These are phyloP conservation scores for Bombus terrestris DNA, from an alignment of 1,140 invertebrate species.

Conservation along the genomic window DNA sequence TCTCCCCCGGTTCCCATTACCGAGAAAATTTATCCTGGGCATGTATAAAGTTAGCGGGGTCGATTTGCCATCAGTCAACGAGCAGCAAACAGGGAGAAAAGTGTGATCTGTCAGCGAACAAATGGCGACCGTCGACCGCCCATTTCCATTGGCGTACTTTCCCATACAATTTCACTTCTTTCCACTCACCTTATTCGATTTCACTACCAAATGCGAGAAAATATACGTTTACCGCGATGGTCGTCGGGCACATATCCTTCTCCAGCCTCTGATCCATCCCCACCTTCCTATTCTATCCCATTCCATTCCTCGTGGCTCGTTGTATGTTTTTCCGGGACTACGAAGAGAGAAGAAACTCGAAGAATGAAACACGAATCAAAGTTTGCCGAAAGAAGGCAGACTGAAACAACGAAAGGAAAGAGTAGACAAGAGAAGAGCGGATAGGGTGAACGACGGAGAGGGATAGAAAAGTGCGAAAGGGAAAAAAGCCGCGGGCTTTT, in stretches of 20 bases:
- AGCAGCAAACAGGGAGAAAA: constrained; percentile 26
- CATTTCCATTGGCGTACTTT: constrained; percentile 36
- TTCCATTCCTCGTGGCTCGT: not conserved
- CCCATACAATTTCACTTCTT: constrained; percentile 37
- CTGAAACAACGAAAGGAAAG: not conserved
- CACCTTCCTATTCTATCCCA: no score
- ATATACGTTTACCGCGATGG: constrained; percentile 53
- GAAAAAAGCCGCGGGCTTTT: constrained; percentile 48
- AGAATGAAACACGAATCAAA: constrained; percentile 16
- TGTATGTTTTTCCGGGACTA: constrained; percentile 49
- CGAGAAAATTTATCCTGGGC: constrained; percentile 4
- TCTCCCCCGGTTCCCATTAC: not conserved
- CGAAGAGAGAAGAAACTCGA: not conserved
- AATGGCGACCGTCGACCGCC: constrained; percentile 40
- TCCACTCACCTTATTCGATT: constrained; percentile 55
- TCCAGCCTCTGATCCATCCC: not conserved
- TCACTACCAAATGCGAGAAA: constrained; percentile 67
- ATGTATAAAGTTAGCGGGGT: constrained; percentile 37
- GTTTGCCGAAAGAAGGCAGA: constrained; percentile 1
- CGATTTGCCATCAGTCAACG: constrained; percentile 42
- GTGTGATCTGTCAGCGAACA: constrained; percentile 35
- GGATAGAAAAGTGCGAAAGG: constrained; percentile 5
- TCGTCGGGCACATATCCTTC: constrained; percentile 46
- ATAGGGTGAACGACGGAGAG: constrained; percentile 9
- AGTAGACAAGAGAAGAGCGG: not conserved